Percentiles rank a stretch among this genome's conserved stretches.
Evolutionary conservation across 2,797 vertebrate species (phyloP).

Genomic region (Sciurus carolinensis): DNA sequence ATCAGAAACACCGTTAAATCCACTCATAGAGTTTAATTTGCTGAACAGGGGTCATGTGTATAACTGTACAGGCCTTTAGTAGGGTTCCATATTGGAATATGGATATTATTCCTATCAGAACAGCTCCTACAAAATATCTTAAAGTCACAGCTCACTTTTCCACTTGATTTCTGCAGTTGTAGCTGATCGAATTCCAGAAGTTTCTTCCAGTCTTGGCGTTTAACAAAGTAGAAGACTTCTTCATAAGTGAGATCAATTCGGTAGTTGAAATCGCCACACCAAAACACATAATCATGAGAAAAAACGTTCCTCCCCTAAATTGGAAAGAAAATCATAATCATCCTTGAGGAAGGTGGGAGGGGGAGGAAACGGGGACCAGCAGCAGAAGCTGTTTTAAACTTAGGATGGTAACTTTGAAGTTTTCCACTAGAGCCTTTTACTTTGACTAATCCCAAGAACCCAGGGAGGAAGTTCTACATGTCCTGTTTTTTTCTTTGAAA

Average conservation of each 20-base stretch:
- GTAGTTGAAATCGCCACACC: constrained; percentile 93
- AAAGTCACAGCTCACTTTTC: constrained; percentile 88
- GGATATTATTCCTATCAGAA: neutral
- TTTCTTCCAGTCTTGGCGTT: constrained; percentile 91
- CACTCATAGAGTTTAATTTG: accelerated
- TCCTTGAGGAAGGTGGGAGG: too few species aligned
- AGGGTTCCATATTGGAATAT: neutral
- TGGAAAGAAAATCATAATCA: neutral
- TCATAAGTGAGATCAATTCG: constrained; percentile 91
- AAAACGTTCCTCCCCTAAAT: constrained; percentile 89
- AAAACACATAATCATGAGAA: constrained; percentile 92
- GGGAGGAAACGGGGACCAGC: neutral
- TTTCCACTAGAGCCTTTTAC: neutral
- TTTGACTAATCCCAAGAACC: neutral
- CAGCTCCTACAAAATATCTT: neutral
- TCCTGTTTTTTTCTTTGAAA: neutral
- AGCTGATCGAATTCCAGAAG: constrained; percentile 92
- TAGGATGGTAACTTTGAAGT: neutral
- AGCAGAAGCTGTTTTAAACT: neutral
- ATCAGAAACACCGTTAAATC: neutral
- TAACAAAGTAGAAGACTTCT: constrained; percentile 92
- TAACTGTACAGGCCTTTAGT: accelerated
- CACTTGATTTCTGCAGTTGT: constrained; percentile 90
- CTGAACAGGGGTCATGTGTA: neutral
- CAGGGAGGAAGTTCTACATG: accelerated